Evolutionary conservation across 2,113 vertebrate species (phyloP).

Genomic region (Conger conger): DNA sequence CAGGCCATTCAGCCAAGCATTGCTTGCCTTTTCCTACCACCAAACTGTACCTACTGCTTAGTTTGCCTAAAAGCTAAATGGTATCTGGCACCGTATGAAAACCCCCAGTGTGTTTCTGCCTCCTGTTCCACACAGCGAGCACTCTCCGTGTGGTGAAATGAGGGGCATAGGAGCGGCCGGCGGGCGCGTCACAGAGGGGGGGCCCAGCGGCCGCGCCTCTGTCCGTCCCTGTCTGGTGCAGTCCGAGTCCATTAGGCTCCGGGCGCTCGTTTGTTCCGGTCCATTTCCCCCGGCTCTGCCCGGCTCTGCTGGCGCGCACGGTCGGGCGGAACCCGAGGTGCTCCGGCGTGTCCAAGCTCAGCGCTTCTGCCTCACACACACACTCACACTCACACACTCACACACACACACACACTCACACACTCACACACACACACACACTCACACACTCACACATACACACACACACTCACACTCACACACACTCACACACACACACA

Average conservation of each 20-base stretch:
- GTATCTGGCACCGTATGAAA: too few species aligned
- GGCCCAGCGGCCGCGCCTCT: neutral
- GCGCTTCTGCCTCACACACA: neutral
- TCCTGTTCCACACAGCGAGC: too few species aligned
- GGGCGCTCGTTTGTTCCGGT: conserved; percentile 41
- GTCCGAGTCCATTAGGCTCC: conserved; percentile 44
- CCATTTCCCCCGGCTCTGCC: conserved; percentile 45
- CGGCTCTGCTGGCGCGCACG: conserved; percentile 6
- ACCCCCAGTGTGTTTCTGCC: too few species aligned
- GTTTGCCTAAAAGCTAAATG: too few species aligned
- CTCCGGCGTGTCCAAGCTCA: neutral
- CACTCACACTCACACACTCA: neutral
- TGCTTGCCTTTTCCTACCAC: too few species aligned
- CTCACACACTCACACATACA: too few species aligned
- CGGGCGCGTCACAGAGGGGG: neutral
- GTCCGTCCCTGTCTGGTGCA: neutral
- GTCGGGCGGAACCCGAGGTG: conserved; percentile 16
- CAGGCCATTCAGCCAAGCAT: too few species aligned
- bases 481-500: neutral
- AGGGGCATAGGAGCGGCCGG: neutral
- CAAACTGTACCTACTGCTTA: too few species aligned
- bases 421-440: neutral
- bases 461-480: neutral
- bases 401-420: neutral
- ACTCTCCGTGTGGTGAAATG: too few species aligned